Base-by-base conservation (phyloP, 2,797 vertebrate genomes). In the Zenarchopterus dispar region DNA sequence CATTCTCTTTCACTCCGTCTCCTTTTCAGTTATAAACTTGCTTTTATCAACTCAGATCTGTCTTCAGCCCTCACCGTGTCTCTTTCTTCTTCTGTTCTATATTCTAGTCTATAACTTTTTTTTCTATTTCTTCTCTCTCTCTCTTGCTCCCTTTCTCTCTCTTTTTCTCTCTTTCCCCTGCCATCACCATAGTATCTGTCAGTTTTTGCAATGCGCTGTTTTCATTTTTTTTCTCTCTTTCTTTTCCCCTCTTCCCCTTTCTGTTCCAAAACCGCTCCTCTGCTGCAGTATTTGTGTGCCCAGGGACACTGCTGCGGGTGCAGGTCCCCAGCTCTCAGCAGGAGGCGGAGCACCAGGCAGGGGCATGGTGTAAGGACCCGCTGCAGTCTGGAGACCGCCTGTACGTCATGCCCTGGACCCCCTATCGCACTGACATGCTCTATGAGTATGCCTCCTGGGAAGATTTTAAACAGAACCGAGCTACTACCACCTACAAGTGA, bases 371-470 rank as follows among this genome's bases (percentile, higher is more conserved):
- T 79, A 97, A 96, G 84, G 97, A 98, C 88, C 97, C 97, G 0
- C 93, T 98, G 54, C 97, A 98, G 84, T 95, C 96, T 0, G 96
- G 96, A 6, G 97, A 98, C 78, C 94, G 97, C 3, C 94, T 98
- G 42, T 98, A 98, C 43, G 95, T 97, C 72, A 96, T 98, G 95
- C 95, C 97, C 8, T 98, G 97, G 97, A 95, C 95, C 8, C 97
- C 96, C 22, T 97, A 97, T 84, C 95, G 97, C 78, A 97, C 97
- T 0, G 97, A 98, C 91, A 96, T 95, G 39, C 90, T 98, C 77
- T 96, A 94, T 1, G 97, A 98, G 73, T 98, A 97, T 17, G 95
- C 95, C 0, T 95, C 96, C 0, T 98, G 96, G 96, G 95, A 96
- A 45, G 97, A 97, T 90, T 96, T 95, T 81, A 94, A 94, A 75